Percentiles rank a stretch among this genome's conserved stretches.
phyloP scores from a whole-genome alignment of 2,888 invertebrate species.

The Bembecia ichneumoniformis region DNA sequence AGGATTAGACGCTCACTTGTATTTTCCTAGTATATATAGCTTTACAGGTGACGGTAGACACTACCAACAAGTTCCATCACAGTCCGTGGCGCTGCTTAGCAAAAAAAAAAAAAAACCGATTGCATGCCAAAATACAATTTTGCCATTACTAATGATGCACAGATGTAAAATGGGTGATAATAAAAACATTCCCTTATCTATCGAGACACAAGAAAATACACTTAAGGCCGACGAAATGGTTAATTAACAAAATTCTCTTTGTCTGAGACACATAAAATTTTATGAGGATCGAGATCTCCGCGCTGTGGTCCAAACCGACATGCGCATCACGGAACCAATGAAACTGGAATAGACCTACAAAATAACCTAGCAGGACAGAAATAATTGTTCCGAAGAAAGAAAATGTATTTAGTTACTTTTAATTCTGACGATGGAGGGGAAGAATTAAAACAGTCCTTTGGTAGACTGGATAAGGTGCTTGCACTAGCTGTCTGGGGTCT shows the following conservation, averaged over 20 bases:
- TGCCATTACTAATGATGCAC: constrained; percentile 21
- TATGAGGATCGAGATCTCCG: constrained; percentile 66
- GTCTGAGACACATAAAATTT: constrained; percentile 70
- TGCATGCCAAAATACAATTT: neutral
- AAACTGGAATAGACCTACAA: neutral
- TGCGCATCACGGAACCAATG: neutral
- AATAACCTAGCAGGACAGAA: too few relatives aligned
- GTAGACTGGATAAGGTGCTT: too few relatives aligned
- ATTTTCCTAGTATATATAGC: too few relatives aligned
- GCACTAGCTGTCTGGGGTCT: too few relatives aligned
- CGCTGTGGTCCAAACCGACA: constrained; percentile 22
- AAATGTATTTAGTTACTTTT: too few relatives aligned
- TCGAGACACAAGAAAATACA: constrained; percentile 42
- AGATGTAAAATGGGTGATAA: constrained; percentile 46
- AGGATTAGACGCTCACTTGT: too few relatives aligned
- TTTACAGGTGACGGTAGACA: too few relatives aligned
- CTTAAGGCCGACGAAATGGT: constrained; percentile 41
- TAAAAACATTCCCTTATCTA: constrained; percentile 51
- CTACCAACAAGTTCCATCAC: too few relatives aligned
- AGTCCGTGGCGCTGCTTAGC: too few relatives aligned
- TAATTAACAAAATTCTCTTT: constrained; percentile 72
- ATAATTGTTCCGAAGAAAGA: too few relatives aligned
- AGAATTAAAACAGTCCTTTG: too few relatives aligned
- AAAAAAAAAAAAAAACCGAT: neutral
- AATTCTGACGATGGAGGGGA: too few relatives aligned